These are phyloP conservation scores for Enteromius thamalakanensis DNA, from an alignment of 2,797 vertebrate genomes.

Conservation along the genomic window DNA sequence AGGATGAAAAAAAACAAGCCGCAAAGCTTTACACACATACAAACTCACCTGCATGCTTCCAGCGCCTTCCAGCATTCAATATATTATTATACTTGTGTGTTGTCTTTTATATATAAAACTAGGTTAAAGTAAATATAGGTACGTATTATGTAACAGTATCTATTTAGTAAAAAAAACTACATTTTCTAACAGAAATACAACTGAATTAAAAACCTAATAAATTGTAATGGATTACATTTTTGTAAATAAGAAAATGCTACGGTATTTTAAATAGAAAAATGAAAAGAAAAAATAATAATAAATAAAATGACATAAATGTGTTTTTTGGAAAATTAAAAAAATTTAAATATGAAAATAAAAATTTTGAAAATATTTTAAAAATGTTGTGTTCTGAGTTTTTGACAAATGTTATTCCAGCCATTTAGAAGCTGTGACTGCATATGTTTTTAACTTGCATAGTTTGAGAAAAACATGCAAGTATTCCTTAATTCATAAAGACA, in stretches of 20 bases:
- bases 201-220: not conserved
- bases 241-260: not conserved
- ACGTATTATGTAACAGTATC: not conserved
- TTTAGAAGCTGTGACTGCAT: not conserved
- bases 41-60: slow-evolving; percentile 50
- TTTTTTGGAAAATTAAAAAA: not conserved
- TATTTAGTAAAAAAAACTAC: not conserved
- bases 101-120: not conserved
- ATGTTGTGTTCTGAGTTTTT: not conserved
- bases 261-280: not conserved
- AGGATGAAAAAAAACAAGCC: slow-evolving; percentile 68
- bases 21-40: slow-evolving; percentile 32
- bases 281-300: too few species aligned
- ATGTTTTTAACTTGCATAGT: not conserved
- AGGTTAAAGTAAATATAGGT: not conserved
- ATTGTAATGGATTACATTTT: not conserved
- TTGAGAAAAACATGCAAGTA: not conserved
- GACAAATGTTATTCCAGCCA: not conserved
- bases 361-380: not conserved
- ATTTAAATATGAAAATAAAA: too few species aligned
- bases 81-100: slow-evolving; percentile 31
- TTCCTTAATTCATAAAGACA: not conserved
- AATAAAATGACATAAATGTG: not conserved
- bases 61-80: slow-evolving; percentile 20
- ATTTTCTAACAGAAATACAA: not conserved